These are phyloP conservation scores for Naja naja DNA, from an alignment of 2,113 vertebrate species.

Conservation along the genomic window DNA sequence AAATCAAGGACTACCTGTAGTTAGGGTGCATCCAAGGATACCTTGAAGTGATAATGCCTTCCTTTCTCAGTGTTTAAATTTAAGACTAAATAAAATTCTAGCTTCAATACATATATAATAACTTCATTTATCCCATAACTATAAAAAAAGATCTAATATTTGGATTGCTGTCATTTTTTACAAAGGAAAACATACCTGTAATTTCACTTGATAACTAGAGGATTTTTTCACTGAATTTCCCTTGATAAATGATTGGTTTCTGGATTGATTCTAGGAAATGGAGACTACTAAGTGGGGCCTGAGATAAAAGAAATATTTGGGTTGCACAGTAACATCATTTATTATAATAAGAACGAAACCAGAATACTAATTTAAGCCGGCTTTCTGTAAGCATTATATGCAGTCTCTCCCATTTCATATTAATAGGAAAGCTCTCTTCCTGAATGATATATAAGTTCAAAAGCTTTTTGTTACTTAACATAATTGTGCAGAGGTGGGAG, in stretches of 20 bases:
- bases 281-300: constrained; percentile 63
- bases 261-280: constrained; percentile 66
- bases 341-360: constrained; percentile 46
- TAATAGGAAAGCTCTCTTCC: constrained; percentile 41
- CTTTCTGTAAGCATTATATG: constrained; percentile 53
- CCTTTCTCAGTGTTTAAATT: constrained; percentile 17
- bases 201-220: constrained; percentile 62
- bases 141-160: constrained; percentile 45
- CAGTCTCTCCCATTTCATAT: constrained; percentile 19
- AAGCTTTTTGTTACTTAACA: constrained; percentile 43
- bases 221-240: constrained; percentile 67
- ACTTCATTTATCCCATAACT: background rate
- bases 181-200: constrained; percentile 61
- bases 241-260: constrained; percentile 66
- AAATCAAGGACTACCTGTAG: constrained; percentile 5
- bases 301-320: constrained; percentile 63
- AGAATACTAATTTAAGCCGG: constrained; percentile 53
- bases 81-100: constrained; percentile 56
- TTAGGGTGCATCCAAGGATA: constrained; percentile 37
- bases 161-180: constrained; percentile 54
- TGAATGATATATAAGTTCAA: constrained; percentile 50
- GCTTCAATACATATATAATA: constrained; percentile 10
- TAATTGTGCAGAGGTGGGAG: constrained; percentile 31
- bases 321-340: constrained; percentile 53
- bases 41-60: constrained; percentile 33